A percentile compares a stretch with the other conserved stretches of the same genome.
Conservation (phyloP, 2,113 vertebrate species). For the Elachura formosa region DNA sequence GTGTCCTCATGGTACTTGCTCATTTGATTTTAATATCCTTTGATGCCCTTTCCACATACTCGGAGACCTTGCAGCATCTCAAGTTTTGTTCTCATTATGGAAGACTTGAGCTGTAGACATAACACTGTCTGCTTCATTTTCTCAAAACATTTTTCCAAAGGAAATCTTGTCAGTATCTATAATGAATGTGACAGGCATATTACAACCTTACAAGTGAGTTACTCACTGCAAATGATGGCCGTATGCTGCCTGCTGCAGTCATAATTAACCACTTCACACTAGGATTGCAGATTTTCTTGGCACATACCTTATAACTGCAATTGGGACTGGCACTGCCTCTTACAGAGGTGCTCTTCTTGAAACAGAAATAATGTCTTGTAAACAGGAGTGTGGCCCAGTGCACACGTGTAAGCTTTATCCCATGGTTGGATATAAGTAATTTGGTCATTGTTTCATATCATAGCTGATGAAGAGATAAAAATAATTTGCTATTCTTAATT, state of each 20-base stretch:
- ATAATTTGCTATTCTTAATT: not conserved
- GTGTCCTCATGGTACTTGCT: not conserved
- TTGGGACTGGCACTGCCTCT: not conserved
- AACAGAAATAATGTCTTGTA: not conserved
- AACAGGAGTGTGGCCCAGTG: not conserved
- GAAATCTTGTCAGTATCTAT: not conserved
- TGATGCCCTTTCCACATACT: not conserved
- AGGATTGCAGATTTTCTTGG: not conserved
- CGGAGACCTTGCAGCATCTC: not conserved
- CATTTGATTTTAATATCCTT: not conserved
- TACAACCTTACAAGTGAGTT: not conserved
- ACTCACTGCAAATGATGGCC: not conserved
- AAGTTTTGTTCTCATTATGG: not conserved
- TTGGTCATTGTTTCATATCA: not conserved
- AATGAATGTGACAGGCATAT: not conserved
- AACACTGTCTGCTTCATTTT: not conserved
- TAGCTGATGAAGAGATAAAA: not conserved
- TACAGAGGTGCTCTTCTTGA: not conserved
- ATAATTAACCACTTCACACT: not conserved
- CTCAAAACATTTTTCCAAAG: not conserved
- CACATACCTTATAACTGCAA: not conserved
- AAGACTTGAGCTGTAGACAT: not conserved
- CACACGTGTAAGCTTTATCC: accelerated
- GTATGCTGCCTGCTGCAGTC: not conserved
- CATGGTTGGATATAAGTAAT: not conserved